A percentile compares a stretch with the other conserved stretches of the same genome.
These are phyloP conservation scores for Drosophila sp. DNA, from an alignment of 1,140 invertebrate species.

Conservation along the genomic window DNA sequence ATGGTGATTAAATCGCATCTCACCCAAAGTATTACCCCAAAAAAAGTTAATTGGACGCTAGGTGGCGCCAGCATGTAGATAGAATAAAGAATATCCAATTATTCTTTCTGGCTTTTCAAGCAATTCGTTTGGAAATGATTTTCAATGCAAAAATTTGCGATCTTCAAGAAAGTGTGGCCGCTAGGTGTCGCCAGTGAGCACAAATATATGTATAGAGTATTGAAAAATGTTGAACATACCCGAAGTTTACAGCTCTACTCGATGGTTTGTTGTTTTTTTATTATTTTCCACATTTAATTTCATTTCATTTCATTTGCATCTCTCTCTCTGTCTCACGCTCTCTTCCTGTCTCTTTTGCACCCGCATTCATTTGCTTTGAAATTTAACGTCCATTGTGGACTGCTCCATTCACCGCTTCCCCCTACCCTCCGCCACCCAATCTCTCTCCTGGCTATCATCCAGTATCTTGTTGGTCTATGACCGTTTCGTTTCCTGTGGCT, in stretches of 20 bases:
- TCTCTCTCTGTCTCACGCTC: neutral
- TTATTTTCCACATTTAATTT: constrained; percentile 42
- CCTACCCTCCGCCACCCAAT: neutral
- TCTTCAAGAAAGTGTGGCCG: no score
- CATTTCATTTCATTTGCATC: constrained; percentile 23
- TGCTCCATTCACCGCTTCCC: neutral
- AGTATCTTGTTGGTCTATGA: neutral
- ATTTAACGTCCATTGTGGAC: constrained; percentile 55
- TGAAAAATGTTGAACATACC: neutral
- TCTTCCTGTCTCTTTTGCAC: constrained; percentile 15
- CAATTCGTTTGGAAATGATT: no score
- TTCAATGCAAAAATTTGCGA: no score
- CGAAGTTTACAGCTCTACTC: neutral
- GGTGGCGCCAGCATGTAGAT: no score
- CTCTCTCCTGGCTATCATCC: constrained; percentile 1
- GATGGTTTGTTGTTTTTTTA: constrained; percentile 19
- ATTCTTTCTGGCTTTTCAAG: no score
- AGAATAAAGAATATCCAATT: no score
- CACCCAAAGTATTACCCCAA: no score
- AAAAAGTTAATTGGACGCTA: no score
- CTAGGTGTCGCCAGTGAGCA: no score
- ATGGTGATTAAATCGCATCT: no score
- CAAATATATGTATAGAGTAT: constrained; percentile 15
- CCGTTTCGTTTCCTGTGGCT: constrained; percentile 52
- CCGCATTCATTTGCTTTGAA: constrained; percentile 60